Evolutionary conservation across 2,113 vertebrate species (phyloP), one percentile per base, ranked within the genome.

Genomic region (Tupaia tana): DNA sequence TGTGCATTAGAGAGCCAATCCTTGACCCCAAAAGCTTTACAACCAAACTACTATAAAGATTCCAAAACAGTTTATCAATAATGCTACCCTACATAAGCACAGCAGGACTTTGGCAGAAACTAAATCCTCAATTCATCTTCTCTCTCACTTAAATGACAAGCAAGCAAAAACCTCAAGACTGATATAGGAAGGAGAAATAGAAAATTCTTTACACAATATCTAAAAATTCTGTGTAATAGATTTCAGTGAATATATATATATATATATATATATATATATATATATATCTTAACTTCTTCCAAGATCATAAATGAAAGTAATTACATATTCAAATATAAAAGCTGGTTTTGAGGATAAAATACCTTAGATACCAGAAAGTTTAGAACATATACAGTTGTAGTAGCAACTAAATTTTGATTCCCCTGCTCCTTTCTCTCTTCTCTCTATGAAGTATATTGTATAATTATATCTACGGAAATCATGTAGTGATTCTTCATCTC

Each of bases 261-360:
- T 43, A 91, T 97, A 90, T 91, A 87, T 93, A 93, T 66, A 59
- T 15, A 15, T 43, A 91, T 97, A 90, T 91, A 87, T 93, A 93
- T 66, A 59, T 15, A 15, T 83, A 64, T 87, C 95, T 95, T 71
- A 84, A 86, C 22, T 91, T 86, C 84, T 96, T 93, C 94, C 43
- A 95, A 63, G 22, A 87, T 34, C 95, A 94, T 93, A 93, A 94
- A 91, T 85, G 70, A 18, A 92, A 79, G 34, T 91, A 92, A 78
- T 90, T 95, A 90, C 12, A 77, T 90, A 95, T 96, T 97, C 75
- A 95, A 93, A 93, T 90, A 81, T 71, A 83, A 96, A 94, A 94
- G 66, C 54, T 93, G 93, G 43, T 91, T 95, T 95, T 91, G 70
- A 91, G 56, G 78, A 91, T 83, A 91, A 94, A 94, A 95, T 86